phyloP scores from a whole-genome alignment of 37 sponge, comb jelly and placozoan species.

The Crambe crambe region DNA sequence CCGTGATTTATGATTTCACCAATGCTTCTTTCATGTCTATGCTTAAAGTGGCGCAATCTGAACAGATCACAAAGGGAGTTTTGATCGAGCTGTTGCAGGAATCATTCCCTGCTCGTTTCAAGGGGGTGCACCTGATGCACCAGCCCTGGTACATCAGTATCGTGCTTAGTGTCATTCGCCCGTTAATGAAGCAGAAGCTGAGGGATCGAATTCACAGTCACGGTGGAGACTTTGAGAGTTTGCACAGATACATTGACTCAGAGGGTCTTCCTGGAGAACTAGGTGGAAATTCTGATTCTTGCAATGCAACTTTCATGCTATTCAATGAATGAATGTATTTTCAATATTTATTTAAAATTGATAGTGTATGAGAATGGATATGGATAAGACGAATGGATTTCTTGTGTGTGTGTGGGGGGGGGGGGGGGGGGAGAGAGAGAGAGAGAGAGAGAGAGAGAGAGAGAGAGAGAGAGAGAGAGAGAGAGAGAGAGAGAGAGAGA shows the following conservation, averaged over 20 bases:
- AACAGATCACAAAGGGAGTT: slow-evolving; percentile 12
- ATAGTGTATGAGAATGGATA: too few species aligned
- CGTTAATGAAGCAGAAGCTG: slow-evolving; percentile 76
- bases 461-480: slow-evolving; percentile 5
- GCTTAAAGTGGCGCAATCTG: slow-evolving; percentile 31
- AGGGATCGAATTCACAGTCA: slow-evolving; percentile 44
- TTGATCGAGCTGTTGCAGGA: slow-evolving; percentile 60
- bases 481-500: slow-evolving; percentile 40
- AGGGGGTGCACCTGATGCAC: slow-evolving; percentile 54
- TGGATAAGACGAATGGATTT: neutral
- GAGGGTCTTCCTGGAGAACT: slow-evolving; percentile 45
- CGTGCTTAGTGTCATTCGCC: slow-evolving; percentile 42
- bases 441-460: slow-evolving; percentile 5
- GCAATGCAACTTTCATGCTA: neutral
- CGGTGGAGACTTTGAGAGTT: slow-evolving; percentile 34
- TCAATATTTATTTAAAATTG: too few species aligned
- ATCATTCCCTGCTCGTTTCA: slow-evolving; percentile 66
- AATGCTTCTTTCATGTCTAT: slow-evolving; percentile 39
- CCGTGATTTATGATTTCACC: slow-evolving; percentile 35
- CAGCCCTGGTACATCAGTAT: slow-evolving; percentile 71
- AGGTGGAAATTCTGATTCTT: slow-evolving; percentile 19
- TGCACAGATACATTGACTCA: slow-evolving; percentile 37
- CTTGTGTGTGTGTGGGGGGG: too few species aligned
- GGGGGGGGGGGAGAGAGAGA: neutral
- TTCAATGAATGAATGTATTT: neutral